Conservation (phyloP, 2,797 vertebrate species). For the Hydrolagus colliei region DNA sequence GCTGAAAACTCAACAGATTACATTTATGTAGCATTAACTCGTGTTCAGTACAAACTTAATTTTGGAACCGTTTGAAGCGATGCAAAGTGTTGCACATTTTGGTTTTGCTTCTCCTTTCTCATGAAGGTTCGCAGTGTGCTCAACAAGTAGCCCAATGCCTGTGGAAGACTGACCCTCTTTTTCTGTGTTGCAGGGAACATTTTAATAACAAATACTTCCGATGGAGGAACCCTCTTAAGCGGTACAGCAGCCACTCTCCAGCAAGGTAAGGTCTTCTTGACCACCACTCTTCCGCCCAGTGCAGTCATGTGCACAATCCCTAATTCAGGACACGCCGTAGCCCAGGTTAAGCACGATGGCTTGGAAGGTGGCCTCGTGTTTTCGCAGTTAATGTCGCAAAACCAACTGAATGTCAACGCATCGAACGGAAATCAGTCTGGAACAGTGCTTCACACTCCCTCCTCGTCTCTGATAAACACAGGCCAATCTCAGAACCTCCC, state of each 20-base stretch:
- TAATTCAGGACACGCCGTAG: slow-evolving; percentile 57
- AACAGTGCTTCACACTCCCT: slow-evolving; percentile 52
- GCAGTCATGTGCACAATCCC: slow-evolving; percentile 82
- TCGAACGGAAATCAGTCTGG: slow-evolving; percentile 57
- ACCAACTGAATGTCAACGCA: slow-evolving; percentile 67
- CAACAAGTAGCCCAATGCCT: neutral
- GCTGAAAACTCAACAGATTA: too few species aligned
- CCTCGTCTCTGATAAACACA: slow-evolving; percentile 60
- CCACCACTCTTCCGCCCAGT: slow-evolving; percentile 72
- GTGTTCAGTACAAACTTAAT: too few species aligned
- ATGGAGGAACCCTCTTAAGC: slow-evolving; percentile 69
- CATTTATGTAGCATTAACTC: too few species aligned
- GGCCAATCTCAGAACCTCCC: slow-evolving; percentile 62
- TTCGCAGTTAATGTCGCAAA: slow-evolving; percentile 72
- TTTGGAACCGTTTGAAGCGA: too few species aligned
- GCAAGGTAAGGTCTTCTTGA: slow-evolving; percentile 80
- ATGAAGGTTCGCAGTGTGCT: too few species aligned
- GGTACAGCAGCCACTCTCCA: slow-evolving; percentile 57
- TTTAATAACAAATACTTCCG: slow-evolving; percentile 64
- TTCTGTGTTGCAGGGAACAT: slow-evolving; percentile 61
- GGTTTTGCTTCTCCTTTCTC: too few species aligned
- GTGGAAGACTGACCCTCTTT: slow-evolving; percentile 33
- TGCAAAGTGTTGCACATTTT: too few species aligned
- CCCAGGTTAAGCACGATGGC: slow-evolving; percentile 87
- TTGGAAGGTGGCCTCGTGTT: slow-evolving; percentile 77